Conservation (phyloP, 53 echinoderm and acorn worm species). For the Patiria pectinifera region DNA sequence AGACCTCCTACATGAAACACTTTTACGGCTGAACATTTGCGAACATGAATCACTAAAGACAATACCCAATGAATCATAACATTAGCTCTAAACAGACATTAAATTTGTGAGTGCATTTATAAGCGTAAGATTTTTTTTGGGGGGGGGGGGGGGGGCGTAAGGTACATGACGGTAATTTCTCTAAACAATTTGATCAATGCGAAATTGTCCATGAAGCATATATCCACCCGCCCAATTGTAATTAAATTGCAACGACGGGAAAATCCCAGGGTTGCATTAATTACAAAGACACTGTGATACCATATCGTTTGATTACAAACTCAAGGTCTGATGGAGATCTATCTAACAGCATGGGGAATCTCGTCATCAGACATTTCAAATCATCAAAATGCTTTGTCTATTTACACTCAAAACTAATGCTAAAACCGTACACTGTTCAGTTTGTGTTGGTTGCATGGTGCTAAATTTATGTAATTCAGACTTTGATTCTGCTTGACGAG, state of each 20-base stretch:
- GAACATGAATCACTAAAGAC: background rate
- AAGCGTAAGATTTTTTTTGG: background rate
- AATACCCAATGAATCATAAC: background rate
- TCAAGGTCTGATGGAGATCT: too few species aligned
- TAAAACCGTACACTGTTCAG: too few species aligned
- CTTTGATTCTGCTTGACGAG: too few species aligned
- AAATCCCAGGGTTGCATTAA: slow-evolving; percentile 25
- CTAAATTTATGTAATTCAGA: too few species aligned
- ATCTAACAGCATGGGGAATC: background rate
- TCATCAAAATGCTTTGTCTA: too few species aligned
- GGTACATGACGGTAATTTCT: background rate
- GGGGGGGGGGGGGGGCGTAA: background rate
- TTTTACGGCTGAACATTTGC: background rate
- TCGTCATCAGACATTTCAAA: too few species aligned
- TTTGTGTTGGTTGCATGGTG: too few species aligned
- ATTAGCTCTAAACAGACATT: background rate
- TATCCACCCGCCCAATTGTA: slow-evolving; percentile 31
- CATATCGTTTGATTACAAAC: too few species aligned
- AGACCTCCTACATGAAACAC: background rate
- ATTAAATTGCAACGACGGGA: slow-evolving; percentile 36
- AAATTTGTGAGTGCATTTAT: background rate
- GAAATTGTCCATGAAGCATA: slow-evolving; percentile 7
- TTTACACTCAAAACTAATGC: too few species aligned
- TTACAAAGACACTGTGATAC: background rate
- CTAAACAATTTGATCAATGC: background rate